Conservation (phyloP, 2,888 invertebrate species). For the Acutogordius australiensis region DNA sequence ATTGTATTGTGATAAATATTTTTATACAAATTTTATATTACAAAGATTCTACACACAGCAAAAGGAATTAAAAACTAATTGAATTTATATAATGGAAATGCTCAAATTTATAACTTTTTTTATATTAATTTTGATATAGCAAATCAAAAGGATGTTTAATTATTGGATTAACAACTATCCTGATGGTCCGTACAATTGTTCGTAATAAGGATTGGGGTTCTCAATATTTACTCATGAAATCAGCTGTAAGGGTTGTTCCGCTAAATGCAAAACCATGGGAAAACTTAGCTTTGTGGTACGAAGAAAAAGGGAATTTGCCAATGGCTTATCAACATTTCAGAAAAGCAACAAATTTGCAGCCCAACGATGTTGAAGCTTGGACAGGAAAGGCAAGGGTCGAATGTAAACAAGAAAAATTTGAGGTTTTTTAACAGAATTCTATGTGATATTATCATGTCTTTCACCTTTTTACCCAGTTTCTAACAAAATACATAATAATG, state of each 20-base stretch:
- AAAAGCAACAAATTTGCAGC: background rate
- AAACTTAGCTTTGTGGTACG: background rate
- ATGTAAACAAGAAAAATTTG: background rate
- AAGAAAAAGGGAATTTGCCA: background rate
- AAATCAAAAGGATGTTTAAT: too few relatives aligned
- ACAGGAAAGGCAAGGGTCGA: background rate
- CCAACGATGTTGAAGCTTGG: background rate
- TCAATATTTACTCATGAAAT: background rate
- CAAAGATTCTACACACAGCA: too few relatives aligned
- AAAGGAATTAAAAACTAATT: background rate
- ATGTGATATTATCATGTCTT: too few relatives aligned
- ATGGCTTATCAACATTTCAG: background rate
- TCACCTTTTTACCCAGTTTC: too few relatives aligned
- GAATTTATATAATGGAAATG: background rate
- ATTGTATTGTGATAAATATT: too few relatives aligned
- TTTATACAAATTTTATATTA: too few relatives aligned
- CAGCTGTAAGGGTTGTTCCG: background rate
- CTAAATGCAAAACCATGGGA: conserved; percentile 6
- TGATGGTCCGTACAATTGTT: too few relatives aligned
- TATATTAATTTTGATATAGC: too few relatives aligned
- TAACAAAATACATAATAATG: too few relatives aligned
- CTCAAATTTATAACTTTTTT: background rate
- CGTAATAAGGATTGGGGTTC: background rate
- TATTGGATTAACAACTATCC: too few relatives aligned
- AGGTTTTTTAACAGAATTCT: too few relatives aligned